A percentile compares a stretch with the other conserved stretches of the same genome.
Evolutionary conservation across 2,888 invertebrate genomes (phyloP).

Genomic region (Griposia aprilina): DNA sequence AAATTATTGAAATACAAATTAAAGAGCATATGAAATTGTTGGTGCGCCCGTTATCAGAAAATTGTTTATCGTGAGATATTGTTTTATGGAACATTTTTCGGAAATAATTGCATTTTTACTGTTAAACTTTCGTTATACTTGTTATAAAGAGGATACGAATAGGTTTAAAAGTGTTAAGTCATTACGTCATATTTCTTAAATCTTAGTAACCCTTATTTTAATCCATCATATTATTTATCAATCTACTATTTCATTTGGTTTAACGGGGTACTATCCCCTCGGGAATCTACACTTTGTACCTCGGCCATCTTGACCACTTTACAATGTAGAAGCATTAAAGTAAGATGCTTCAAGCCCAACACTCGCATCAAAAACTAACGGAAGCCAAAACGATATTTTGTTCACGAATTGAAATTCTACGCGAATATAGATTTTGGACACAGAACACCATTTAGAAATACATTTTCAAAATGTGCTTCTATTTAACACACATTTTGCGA

Average conservation of each 20-base stretch:
- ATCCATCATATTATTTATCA: neutral
- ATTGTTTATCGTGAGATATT: neutral
- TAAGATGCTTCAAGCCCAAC: slow-evolving; percentile 15
- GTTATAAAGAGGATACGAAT: neutral
- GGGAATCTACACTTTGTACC: no score
- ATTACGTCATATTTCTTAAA: neutral
- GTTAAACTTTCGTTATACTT: neutral
- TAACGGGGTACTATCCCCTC: neutral
- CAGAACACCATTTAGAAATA: neutral
- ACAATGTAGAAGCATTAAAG: neutral
- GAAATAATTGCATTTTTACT: neutral
- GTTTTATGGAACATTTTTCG: neutral
- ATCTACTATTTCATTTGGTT: neutral
- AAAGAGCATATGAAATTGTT: neutral
- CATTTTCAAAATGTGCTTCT: neutral
- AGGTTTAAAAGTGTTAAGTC: neutral
- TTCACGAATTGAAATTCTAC: slow-evolving; percentile 76
- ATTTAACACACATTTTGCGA: neutral
- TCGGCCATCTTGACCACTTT: neutral
- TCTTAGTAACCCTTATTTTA: neutral
- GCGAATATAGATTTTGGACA: slow-evolving; percentile 60
- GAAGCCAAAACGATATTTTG: slow-evolving; percentile 83
- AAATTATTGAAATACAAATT: neutral
- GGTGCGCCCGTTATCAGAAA: no score
- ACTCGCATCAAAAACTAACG: slow-evolving; percentile 71